Evolutionary conservation across 2,113 vertebrate species (phyloP).

Genomic region (Trichomycterus rosablanca): DNA sequence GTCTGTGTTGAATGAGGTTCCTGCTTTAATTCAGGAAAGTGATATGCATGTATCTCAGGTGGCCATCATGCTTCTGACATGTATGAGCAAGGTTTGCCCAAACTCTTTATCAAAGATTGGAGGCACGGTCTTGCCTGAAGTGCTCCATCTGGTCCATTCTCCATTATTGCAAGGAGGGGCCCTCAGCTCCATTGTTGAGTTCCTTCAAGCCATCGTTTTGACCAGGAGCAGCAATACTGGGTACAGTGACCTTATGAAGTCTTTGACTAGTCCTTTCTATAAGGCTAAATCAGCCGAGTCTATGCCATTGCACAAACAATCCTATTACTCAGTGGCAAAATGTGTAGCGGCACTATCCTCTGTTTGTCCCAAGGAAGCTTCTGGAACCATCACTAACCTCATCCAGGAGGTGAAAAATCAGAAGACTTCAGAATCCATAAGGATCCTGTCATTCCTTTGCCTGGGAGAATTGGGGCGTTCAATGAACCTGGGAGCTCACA

Average conservation of each 20-base stretch:
- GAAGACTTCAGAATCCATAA: slow-evolving; percentile 65
- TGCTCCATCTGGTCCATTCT: slow-evolving; percentile 78
- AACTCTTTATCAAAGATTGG: slow-evolving; percentile 76
- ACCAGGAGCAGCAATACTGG: slow-evolving; percentile 64
- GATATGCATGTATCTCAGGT: slow-evolving; percentile 94
- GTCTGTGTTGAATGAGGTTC: slow-evolving; percentile 76
- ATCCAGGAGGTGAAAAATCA: slow-evolving; percentile 78
- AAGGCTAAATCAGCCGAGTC: slow-evolving; percentile 25
- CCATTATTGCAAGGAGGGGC: slow-evolving; percentile 82
- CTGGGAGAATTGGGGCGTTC: slow-evolving; percentile 84
- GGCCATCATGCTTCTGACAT: slow-evolving; percentile 76
- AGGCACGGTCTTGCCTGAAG: slow-evolving; percentile 65
- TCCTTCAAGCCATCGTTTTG: slow-evolving; percentile 76
- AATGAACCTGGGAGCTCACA: slow-evolving; percentile 73
- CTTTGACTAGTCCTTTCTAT: slow-evolving; percentile 73
- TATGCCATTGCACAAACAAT: slow-evolving; percentile 72
- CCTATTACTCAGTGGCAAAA: slow-evolving; percentile 76
- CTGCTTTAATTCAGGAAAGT: slow-evolving; percentile 75
- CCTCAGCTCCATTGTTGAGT: slow-evolving; percentile 70
- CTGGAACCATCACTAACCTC: slow-evolving; percentile 66
- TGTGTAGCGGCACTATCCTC: slow-evolving; percentile 80
- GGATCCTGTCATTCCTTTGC: slow-evolving; percentile 81
- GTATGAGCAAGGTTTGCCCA: slow-evolving; percentile 72
- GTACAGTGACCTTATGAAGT: slow-evolving; percentile 72
- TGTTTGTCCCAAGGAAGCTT: slow-evolving; percentile 76